Evolutionary conservation across 2,888 invertebrate species (phyloP), one percentile per base, ranked within the genome.

Genomic region (Synergus itoensis): DNA sequence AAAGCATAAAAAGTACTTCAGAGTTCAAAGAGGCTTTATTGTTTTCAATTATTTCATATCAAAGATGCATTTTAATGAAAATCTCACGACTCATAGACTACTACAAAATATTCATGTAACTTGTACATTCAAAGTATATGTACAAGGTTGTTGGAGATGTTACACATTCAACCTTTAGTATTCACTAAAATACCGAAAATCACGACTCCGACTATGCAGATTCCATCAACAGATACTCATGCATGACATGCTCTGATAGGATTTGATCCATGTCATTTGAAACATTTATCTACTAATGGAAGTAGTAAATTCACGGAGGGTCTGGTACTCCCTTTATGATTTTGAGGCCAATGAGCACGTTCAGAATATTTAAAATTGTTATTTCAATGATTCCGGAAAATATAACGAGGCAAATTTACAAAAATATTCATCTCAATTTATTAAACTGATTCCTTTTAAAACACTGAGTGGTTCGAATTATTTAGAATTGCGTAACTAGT

Each of bases 201-300:
- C 67, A 18, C 45, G 18, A n/a, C 8, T 53, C 48, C 48, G 16
- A 12, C 45, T 45, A 69, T 69, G 45, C 16, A 69, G 67, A 69
- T 69, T 69, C 67, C 28, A 28, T n/a, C 45, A 48, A 28, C 28
- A 21, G 21, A 5, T 45, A 67, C 28, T 45, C 67, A 21, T 21
- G 67, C n/a, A 7, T 67, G 65, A 67, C 21, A 67, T 67, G 65
- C 21, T 67, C 65, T 67, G 65, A 67, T 67, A 67, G 43, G 43
- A 43, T 45, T 67, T 43, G 65, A 67, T 45, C 43, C 40, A 67
- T 45, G 41, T 65, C 64, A 65, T 65, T 65, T 40, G 64, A 65
- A 65, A 65, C 64, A 40, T 65, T 65, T 41, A 65, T 65, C 64
- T 65, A 41, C 40, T 65, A 65, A 65, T 65, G 40, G 64, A 41